A percentile compares a stretch with the other conserved stretches of the same genome.
These are phyloP conservation scores for Pogonognathellus flavescens DNA, from an alignment of 1,140 invertebrate genomes.

Conservation along the genomic window DNA sequence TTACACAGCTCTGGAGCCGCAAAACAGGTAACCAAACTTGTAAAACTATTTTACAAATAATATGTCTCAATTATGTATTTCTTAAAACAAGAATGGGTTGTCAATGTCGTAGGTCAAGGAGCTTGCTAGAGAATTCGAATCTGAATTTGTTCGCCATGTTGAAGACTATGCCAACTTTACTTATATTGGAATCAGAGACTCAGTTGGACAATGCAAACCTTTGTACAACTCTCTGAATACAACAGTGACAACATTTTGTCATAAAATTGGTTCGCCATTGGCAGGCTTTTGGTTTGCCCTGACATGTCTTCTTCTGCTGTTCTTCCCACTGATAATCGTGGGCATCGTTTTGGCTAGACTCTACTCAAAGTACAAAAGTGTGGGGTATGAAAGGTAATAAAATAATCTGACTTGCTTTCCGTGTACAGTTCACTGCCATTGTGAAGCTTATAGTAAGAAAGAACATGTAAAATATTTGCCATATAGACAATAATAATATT, in stretches of 20 bases:
- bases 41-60: neutral
- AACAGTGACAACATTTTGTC: slow-evolving; percentile 53
- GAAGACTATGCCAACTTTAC: slow-evolving; percentile 63
- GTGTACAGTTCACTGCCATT: slow-evolving; percentile 41
- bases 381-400: slow-evolving; percentile 64
- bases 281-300: slow-evolving; percentile 61
- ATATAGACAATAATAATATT: no score
- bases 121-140: slow-evolving; percentile 58
- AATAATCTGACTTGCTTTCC: neutral
- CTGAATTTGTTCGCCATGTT: slow-evolving; percentile 59
- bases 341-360: slow-evolving; percentile 57
- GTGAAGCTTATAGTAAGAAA: neutral
- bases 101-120: slow-evolving; percentile 51
- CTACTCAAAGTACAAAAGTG: slow-evolving; percentile 59
- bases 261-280: slow-evolving; percentile 59
- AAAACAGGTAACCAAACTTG: slow-evolving; percentile 35
- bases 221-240: slow-evolving; percentile 55
- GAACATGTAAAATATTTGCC: no score
- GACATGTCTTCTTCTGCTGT: slow-evolving; percentile 58
- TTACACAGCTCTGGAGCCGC: slow-evolving; percentile 54
- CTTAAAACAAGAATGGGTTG: neutral
- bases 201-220: slow-evolving; percentile 59
- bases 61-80: neutral
- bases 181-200: slow-evolving; percentile 51
- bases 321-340: slow-evolving; percentile 57